A percentile compares a stretch with the other conserved stretches of the same genome.
phyloP scores from a whole-genome alignment of 2,888 invertebrate species.

The Plebejus argus region DNA sequence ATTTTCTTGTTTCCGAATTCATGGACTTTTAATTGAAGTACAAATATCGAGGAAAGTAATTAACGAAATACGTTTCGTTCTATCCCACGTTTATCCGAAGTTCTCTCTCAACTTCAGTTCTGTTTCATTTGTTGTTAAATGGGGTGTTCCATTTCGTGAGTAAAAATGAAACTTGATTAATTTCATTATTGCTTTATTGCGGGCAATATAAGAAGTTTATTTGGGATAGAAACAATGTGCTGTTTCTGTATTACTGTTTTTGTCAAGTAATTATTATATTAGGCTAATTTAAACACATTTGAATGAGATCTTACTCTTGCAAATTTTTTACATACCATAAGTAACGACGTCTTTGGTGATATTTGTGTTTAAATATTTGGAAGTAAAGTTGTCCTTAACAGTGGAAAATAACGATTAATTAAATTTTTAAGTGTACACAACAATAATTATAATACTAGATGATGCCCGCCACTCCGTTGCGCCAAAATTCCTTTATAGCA shows the following conservation, averaged over 20 bases:
- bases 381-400: no score
- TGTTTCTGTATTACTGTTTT: background rate
- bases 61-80: conserved; percentile 24
- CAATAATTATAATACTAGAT: no score
- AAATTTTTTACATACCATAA: background rate
- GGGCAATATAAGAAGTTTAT: background rate
- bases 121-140: conserved; percentile 30
- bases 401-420: no score
- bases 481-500: no score
- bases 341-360: no score
- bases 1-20: conserved; percentile 13
- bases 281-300: background rate
- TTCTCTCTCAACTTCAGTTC: conserved; percentile 22
- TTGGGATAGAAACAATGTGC: background rate
- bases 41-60: conserved; percentile 17
- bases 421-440: no score
- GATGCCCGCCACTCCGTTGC: no score
- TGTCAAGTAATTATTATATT: background rate
- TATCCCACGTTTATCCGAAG: conserved; percentile 16
- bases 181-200: conserved; percentile 15
- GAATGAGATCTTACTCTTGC: no score
- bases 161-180: conserved; percentile 12
- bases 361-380: no score
- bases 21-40: conserved; percentile 12
- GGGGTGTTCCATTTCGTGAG: conserved; percentile 6